Evolutionary conservation across 2,888 invertebrate genomes (phyloP).

Genomic region (Lasioglossum villosulum): DNA sequence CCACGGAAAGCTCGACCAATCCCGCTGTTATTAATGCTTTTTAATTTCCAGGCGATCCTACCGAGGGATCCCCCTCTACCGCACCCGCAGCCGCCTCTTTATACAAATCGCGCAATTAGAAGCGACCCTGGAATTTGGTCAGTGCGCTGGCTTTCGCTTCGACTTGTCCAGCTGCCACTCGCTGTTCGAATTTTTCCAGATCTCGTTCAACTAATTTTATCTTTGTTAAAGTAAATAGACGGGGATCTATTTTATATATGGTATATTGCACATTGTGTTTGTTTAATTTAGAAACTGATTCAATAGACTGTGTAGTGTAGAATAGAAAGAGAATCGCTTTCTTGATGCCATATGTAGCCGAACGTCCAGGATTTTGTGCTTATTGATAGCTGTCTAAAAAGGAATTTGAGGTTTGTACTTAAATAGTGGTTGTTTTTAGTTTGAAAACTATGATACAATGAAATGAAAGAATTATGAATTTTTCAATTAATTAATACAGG

Average conservation of each 20-base stretch:
- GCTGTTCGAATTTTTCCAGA: neutral
- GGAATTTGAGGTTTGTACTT: too few species aligned
- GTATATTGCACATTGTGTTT: too few species aligned
- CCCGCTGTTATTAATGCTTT: slow-evolving; percentile 79
- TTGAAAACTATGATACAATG: neutral
- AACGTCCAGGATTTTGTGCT: too few species aligned
- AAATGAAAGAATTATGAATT: neutral
- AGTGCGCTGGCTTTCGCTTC: slow-evolving; percentile 14
- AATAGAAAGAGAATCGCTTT: neutral
- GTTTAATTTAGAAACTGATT: neutral
- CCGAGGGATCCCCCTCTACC: slow-evolving; percentile 36
- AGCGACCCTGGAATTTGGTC: slow-evolving; percentile 59
- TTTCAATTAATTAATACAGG: neutral
- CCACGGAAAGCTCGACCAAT: slow-evolving; percentile 45
- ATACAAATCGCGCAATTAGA: slow-evolving; percentile 80
- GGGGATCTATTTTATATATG: too few species aligned
- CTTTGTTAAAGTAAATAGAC: too few species aligned
- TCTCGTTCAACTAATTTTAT: neutral
- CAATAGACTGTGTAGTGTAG: too few species aligned
- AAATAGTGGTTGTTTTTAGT: neutral
- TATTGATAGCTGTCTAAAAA: too few species aligned
- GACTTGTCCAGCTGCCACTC: neutral
- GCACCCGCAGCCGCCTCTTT: slow-evolving; percentile 43
- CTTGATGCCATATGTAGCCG: too few species aligned
- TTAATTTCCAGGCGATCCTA: slow-evolving; percentile 78